Evolutionary conservation across 64 coral and sea anemone species (phyloP), one percentile per base, ranked within the genome.

Genomic region (Pocillopora damicornis): DNA sequence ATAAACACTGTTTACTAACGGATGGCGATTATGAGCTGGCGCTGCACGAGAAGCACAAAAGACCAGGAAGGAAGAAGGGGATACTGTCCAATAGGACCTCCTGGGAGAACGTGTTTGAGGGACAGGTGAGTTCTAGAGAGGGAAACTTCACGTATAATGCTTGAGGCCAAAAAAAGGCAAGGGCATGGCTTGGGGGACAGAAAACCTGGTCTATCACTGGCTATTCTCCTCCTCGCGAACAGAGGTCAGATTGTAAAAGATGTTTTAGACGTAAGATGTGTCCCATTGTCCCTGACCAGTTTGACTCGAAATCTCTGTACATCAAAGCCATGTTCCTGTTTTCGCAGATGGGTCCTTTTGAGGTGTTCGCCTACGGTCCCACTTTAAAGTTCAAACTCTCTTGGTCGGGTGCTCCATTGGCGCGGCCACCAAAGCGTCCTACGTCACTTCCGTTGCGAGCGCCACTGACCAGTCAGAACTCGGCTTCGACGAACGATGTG

Each of bases 21-120:
- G 97, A 99, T 59, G 97, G 97, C 1, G 93, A 99, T 76, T 99
- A 99, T 63, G 97, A 99, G 79, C 86, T 99, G 10, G 97, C 90
- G 15, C 75, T 99, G 58, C 91, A 90, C 37, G 93, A 99, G 74
- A 92, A 93, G 59, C 87, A 88, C 90, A 88, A 99, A 42, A 94
- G 86, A 79, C 93, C 97, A 12, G 90, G 90, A 60, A 92, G 93
- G 66, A 99, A 99, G 79, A 90, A 90, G 75, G 90, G 94, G 4
- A 63, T 96, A 58, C 74, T 96, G 34, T 96, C 94, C 15, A 96
- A 92, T 26, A 86, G 90, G 30, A 87, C 81, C 1, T 95, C 97
- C 0, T 99, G 97, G 97, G 97, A 99, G 83, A 92, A 89, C 60
- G 90, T 95, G 20, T 99, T 95, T 86, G 89, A 99, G 86, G 97